These are phyloP conservation scores for Lucilia cuprina DNA, from an alignment of 1,140 invertebrate genomes.

Conservation along the genomic window DNA sequence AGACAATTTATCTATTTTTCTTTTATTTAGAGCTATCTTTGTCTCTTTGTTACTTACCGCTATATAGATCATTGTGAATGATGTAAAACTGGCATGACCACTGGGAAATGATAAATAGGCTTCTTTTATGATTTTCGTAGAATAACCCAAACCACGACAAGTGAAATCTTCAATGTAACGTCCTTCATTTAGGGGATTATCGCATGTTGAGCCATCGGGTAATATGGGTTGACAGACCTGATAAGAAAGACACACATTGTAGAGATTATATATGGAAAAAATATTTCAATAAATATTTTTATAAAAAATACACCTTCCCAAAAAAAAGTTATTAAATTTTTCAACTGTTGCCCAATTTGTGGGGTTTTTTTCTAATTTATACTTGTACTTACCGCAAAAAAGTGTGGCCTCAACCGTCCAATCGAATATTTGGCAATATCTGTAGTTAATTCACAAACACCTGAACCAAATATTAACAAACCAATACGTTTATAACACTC, in stretches of 20 bases:
- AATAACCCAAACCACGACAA: conserved; percentile 67
- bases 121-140: conserved; percentile 69
- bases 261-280: too few species aligned
- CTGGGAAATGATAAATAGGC: conserved; percentile 82
- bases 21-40: not conserved
- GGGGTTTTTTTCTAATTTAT: not conserved
- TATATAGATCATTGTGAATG: conserved; percentile 80
- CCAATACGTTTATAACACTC: conserved; percentile 76
- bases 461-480: conserved; percentile 83
- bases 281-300: not conserved
- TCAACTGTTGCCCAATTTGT: not conserved
- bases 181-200: conserved; percentile 65
- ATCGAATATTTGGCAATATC: conserved; percentile 92
- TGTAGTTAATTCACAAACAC: conserved; percentile 80
- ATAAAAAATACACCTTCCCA: not conserved
- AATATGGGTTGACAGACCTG: conserved; percentile 37
- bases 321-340: not conserved
- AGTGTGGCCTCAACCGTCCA: conserved; percentile 90
- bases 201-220: conserved; percentile 31
- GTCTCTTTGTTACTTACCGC: conserved; percentile 68
- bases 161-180: conserved; percentile 72
- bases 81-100: conserved; percentile 81
- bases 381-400: conserved; percentile 71
- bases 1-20: not conserved
- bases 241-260: too few species aligned